Evolutionary conservation across 2,113 vertebrate species (phyloP), one percentile per base, ranked within the genome.

Genomic region (Speoplatyrhinus poulsoni): DNA sequence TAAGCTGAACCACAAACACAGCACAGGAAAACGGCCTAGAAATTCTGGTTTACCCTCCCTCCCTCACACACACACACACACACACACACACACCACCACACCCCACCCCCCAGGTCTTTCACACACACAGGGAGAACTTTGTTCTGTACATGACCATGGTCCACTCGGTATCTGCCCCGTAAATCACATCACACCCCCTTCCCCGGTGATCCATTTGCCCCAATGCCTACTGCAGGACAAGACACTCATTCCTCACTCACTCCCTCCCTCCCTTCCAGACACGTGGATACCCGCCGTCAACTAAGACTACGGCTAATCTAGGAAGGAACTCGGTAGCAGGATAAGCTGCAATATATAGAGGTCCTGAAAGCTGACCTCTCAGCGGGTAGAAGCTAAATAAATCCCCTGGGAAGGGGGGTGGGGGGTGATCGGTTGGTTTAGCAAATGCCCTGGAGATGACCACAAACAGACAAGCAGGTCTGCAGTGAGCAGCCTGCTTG

Each of bases 291-390:
- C 74, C 33, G n/a, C 16, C 16, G 47, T 54, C 65, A 49, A 64
- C 67, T 61, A 71, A 72, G 64, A 50, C 67, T 59, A 46, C 36
- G n/a, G 48, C 56, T 82, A 65, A 85, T 85, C 80, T 80, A 75
- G 72, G 52, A 61, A 68, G 70, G 76, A 75, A 82, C 54, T 71
- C 26, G 48, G 58, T 11, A 36, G 65, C 55, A 62, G 65, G 66
- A 70, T 71, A 80, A 78, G 73, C 62, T 57, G 12, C 49, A 46
- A n/a, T 49, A 48, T 53, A 9, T 4, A 52, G 10, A 62, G 59
- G 46, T 74, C 60, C 1, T 36, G 55, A 70, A 74, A 71, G 16
- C 46, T 5, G 58, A 77, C 73, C 67, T 72, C 60, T 70, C 50
- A 46, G 65, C 16, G 16, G 47, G 53, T 46, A 58, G 53, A 13